Evolutionary conservation across 2,797 vertebrate species (phyloP), one percentile per base, ranked within the genome.

Genomic region (Poecilia wingei): DNA sequence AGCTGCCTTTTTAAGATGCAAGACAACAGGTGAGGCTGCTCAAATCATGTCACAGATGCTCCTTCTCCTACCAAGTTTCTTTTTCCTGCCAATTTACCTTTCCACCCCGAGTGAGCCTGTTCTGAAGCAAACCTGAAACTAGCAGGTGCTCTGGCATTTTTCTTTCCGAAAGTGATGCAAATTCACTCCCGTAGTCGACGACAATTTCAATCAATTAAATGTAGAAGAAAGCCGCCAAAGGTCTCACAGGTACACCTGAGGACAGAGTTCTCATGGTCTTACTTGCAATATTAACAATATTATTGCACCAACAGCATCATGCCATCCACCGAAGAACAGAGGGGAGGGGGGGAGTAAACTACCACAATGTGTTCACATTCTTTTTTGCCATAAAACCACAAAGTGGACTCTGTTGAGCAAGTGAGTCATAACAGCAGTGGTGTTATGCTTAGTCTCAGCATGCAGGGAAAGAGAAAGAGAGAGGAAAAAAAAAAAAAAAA

Each of bases 1-100:
- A 94, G 94, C 94, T 94, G 92, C 82, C 83, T 85, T 70, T 53
- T 92, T 79, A 86, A 89, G 82, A 89, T 82, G 88, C 66, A 80
- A 91, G 81, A 94, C 86, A 95, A 95, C 95, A 96, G 95, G 95
- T 95, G 95, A 95, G 89, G 86, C 91, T 78, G 85, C 87, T 91
- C 87, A 94, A 91, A 89, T 91, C 84, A 88, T 85, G 72, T 71
- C 61, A 64, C 90, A 91, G 87, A 93, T 87, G 84, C 87, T 88
- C 81, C 77, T 81, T 81, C 81, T 83, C 74, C 74, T 45, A 79
- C 61, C 5, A 47, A 61, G 80, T 69, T 57, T 82, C 76, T 75
- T 79, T 25, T 87, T 79, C 82, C 85, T 78, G 85, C 75, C 77
- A 49, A 77, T 53, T 61, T 78, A 79, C 83, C 72, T 79, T 25